phyloP scores from a whole-genome alignment of 2,113 vertebrate species.

The Melanostigma gelatinosum region DNA sequence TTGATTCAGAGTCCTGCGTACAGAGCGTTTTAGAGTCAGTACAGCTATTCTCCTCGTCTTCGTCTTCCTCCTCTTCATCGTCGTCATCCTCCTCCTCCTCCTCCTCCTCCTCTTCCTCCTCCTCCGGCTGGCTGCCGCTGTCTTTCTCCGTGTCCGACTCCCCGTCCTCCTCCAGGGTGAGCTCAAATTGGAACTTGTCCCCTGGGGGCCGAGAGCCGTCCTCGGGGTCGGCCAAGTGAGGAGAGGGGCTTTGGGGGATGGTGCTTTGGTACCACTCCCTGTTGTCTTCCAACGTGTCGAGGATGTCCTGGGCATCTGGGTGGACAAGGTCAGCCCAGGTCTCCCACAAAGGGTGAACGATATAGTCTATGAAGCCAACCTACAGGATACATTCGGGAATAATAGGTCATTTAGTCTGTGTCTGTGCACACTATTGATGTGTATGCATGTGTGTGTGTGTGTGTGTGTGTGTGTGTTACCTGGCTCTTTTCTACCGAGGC shows the following conservation, averaged over 20 bases:
- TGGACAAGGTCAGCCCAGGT: slow-evolving; percentile 99
- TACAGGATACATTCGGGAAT: slow-evolving; percentile 55
- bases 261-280: slow-evolving; percentile 99
- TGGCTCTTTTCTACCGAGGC: slow-evolving; percentile 98
- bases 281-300: slow-evolving; percentile 98
- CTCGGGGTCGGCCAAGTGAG: slow-evolving; percentile 90
- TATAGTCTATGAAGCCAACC: slow-evolving; percentile 99
- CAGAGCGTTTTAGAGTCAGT: slow-evolving; percentile 99
- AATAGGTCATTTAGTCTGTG: not conserved
- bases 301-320: slow-evolving; percentile 97
- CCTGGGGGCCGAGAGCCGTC: slow-evolving; percentile 89
- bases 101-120: slow-evolving; percentile 80
- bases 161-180: slow-evolving; percentile 96
- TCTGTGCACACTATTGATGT: not conserved
- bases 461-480: slow-evolving; percentile 77
- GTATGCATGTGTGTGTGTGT: not conserved
- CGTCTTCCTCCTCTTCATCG: slow-evolving; percentile 78
- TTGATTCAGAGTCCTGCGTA: slow-evolving; percentile 97
- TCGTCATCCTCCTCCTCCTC: slow-evolving; percentile 85
- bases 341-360: slow-evolving; percentile 98
- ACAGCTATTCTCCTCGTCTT: slow-evolving; percentile 90
- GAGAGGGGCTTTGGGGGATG: slow-evolving; percentile 98
- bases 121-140: slow-evolving; percentile 95
- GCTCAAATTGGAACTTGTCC: slow-evolving; percentile 99
- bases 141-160: slow-evolving; percentile 98